Conservation (phyloP, 2,797 vertebrate genomes). For the Sebastes jordani region DNA sequence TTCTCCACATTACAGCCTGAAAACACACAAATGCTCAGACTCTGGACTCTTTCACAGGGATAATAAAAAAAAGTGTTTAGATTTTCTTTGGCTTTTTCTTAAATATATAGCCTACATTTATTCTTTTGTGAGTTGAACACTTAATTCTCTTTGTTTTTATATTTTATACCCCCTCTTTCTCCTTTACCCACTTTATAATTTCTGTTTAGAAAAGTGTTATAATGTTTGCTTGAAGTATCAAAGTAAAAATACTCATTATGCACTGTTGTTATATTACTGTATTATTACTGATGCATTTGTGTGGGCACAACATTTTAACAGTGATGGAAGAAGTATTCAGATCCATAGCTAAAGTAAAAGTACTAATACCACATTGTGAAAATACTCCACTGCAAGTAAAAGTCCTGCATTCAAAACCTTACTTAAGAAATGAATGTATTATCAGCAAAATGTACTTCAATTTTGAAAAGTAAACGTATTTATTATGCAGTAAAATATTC, state of each 20-base stretch:
- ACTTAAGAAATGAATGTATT: no score
- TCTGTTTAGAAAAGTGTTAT: not conserved
- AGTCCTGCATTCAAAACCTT: no score
- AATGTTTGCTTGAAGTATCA: not conserved
- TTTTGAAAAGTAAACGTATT: no score
- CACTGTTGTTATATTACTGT: not conserved
- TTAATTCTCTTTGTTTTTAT: not conserved
- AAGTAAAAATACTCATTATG: not conserved
- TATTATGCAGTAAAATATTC: no score
- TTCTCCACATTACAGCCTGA: slow-evolving; percentile 96
- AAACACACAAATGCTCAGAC: slow-evolving; percentile 15
- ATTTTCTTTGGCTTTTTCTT: not conserved
- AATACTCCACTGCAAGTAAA: no score
- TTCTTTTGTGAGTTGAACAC: not conserved
- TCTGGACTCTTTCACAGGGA: not conserved
- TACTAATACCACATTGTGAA: no score
- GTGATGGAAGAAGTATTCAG: no score
- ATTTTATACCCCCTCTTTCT: not conserved
- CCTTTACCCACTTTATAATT: not conserved
- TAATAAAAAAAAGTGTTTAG: not conserved
- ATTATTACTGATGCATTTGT: not conserved
- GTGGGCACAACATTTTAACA: not conserved
- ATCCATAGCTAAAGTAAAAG: no score
- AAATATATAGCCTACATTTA: not conserved
- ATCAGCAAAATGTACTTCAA: no score